Base-by-base conservation (phyloP, 2,797 vertebrate genomes). In the Lepus oiostolus region DNA sequence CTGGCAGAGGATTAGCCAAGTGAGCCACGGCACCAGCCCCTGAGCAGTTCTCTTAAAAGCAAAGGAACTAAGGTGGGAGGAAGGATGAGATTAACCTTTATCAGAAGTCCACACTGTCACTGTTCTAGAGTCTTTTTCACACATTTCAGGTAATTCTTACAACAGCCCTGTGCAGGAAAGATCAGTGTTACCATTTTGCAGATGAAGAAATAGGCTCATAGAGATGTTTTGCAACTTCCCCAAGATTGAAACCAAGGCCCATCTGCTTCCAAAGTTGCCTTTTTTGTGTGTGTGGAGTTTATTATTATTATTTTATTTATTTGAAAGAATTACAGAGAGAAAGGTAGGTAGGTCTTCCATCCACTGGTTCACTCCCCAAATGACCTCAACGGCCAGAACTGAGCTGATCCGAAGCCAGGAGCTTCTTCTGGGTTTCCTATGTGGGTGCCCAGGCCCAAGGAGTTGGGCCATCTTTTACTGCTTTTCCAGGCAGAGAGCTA, bases 151-250 rank as follows among this genome's bases (percentile, higher is more conserved):
- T 63, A n/a, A 65, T 50, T 62, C 63, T 88, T 87, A 74, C 14
- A 72, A 10, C 63, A 85, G 28, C 26, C 35, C 0, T 10, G 30
- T 5, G 28, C 7, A 68, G 21, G 22, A 54, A 91, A 68, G 7
- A 42, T 75, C 19, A 52, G 70, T 85, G 8, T 84, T 80, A 54
- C 30, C 22, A 42, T 75, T 83, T 62, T 38, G 30, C 65, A 28
- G 47, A 30, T 94, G 42, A 86, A 96, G 83, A 90, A 94, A 82
- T 28, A 42, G n/a, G 60, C 65, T 83, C 30, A 21, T 58, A 5
- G 14, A 62, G 75, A 16, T 42, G 67, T 52, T 96, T 88, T 89
- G 54, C 50, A 81, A 47, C 67, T 84, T 86, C 84, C 63, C 63
- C 60, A 77, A 47, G 14, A 54, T 93, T 60, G 85, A 92, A 88